Evolutionary conservation across 2,888 invertebrate genomes (phyloP).

Genomic region (Habrosyne pyritoides): DNA sequence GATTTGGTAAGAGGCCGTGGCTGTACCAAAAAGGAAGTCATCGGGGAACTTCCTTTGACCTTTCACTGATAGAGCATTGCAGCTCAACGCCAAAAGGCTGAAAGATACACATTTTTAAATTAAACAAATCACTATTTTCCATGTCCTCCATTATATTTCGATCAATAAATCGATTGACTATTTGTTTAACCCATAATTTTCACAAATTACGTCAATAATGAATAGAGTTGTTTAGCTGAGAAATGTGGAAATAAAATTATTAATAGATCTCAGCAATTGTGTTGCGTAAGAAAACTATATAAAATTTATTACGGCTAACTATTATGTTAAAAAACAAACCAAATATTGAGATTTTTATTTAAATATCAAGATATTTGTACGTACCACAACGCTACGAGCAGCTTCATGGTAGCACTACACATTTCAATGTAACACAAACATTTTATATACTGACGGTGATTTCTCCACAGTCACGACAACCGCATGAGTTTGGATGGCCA

Average conservation of each 20-base stretch:
- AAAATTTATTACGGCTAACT: too few species aligned
- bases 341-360: not conserved
- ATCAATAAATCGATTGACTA: too few species aligned
- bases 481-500: not conserved
- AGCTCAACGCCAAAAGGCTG: not conserved
- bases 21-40: slow-evolving; percentile 49
- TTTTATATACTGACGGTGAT: not conserved
- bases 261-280: too few species aligned
- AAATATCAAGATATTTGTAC: not conserved
- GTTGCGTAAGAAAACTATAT: too few species aligned
- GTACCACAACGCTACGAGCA: not conserved
- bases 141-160: too few species aligned
- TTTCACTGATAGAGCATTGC: not conserved
- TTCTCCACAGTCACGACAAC: not conserved
- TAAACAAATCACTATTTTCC: not conserved
- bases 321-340: too few species aligned
- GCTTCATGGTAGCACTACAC: not conserved
- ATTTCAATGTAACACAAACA: not conserved
- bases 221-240: too few species aligned
- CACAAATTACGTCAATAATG: too few species aligned
- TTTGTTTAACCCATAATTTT: too few species aligned
- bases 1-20: slow-evolving; percentile 77
- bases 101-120: not conserved
- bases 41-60: slow-evolving; percentile 42
- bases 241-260: too few species aligned